Percentiles rank a stretch among this genome's conserved stretches.
Conservation (phyloP, 2,888 invertebrate genomes). For the Tyria jacobaeae region DNA sequence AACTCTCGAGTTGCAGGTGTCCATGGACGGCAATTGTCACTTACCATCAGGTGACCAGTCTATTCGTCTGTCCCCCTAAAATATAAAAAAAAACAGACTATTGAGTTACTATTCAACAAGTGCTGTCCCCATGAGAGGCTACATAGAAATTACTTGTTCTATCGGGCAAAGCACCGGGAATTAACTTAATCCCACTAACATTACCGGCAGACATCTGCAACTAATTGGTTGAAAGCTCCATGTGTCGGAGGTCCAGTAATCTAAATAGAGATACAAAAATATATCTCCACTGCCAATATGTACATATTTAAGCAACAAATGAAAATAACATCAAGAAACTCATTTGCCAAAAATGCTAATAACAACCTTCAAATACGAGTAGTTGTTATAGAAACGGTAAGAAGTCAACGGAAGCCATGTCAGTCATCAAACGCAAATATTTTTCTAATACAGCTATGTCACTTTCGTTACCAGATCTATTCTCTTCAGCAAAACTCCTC, state of each 20-base stretch:
- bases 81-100: too few relatives aligned
- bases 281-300: too few relatives aligned
- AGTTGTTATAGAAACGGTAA: too few relatives aligned
- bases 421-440: too few relatives aligned
- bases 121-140: constrained; percentile 2
- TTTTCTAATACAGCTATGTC: background rate
- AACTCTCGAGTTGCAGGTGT: too few relatives aligned
- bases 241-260: constrained; percentile 29
- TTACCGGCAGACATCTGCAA: constrained; percentile 23
- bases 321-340: background rate
- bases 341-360: too few relatives aligned
- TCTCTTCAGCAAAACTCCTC: too few relatives aligned
- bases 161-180: constrained; percentile 9
- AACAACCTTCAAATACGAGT: too few relatives aligned
- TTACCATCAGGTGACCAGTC: too few relatives aligned
- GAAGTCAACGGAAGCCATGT: too few relatives aligned
- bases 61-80: too few relatives aligned
- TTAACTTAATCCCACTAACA: constrained; percentile 12
- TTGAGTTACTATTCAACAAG: background rate
- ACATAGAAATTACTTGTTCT: background rate
- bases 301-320: background rate
- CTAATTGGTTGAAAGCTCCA: constrained; percentile 25
- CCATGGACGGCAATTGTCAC: too few relatives aligned
- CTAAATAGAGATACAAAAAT: constrained; percentile 29
- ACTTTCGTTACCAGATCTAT: background rate